Percentiles rank a stretch among this genome's conserved stretches.
Conservation (phyloP, 2,797 vertebrate genomes). For the Muscicapa comitata region DNA sequence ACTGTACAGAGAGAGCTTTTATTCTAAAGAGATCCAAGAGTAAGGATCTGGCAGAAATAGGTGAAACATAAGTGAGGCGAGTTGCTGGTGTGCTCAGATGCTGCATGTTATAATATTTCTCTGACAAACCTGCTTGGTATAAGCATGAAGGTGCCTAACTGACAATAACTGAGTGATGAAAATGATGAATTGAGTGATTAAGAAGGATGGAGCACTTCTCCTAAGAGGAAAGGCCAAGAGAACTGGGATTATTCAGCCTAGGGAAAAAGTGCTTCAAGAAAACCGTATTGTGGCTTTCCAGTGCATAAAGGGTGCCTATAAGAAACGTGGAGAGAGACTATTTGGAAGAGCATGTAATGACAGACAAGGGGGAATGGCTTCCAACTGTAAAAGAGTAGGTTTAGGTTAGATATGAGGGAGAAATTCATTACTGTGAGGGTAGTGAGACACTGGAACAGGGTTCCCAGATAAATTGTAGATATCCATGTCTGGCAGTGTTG, state of each 20-base stretch:
- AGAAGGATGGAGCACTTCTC: background rate
- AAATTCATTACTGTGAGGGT: background rate
- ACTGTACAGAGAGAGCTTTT: background rate
- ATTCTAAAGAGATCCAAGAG: background rate
- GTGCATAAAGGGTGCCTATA: background rate
- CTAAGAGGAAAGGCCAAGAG: background rate
- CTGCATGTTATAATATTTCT: background rate
- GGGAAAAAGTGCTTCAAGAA: background rate
- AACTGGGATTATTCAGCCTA: background rate
- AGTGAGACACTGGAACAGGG: background rate
- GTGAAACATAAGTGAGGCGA: background rate
- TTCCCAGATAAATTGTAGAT: background rate
- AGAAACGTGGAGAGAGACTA: background rate
- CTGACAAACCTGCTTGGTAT: fast-evolving
- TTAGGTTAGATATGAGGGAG: background rate
- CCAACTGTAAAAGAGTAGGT: background rate
- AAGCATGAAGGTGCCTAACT: background rate
- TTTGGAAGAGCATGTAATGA: background rate
- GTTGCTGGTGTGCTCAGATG: background rate
- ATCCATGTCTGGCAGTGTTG: background rate
- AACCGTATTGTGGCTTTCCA: background rate
- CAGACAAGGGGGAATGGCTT: background rate
- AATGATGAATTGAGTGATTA: background rate
- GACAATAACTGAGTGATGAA: background rate
- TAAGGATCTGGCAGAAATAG: background rate